Percentiles rank a stretch among this genome's conserved stretches.
phyloP scores from a whole-genome alignment of 2,888 invertebrate species.

The Cosmorhoe ocellata region DNA sequence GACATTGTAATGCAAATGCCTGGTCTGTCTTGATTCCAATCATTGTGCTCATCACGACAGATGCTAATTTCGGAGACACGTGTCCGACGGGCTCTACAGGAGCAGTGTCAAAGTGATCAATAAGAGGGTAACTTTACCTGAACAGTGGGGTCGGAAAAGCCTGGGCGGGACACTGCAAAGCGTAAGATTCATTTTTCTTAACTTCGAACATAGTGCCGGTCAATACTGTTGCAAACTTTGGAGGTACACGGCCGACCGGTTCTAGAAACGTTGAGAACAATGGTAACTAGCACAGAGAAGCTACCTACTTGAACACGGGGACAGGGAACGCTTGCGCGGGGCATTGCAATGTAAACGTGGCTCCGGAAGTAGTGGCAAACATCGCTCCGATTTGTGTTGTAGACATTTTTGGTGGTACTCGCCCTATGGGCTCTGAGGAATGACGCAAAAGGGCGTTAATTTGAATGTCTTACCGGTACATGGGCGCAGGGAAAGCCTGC shows the following conservation, averaged over 20 bases:
- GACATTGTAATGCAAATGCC: constrained; percentile 83
- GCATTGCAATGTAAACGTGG: constrained; percentile 84
- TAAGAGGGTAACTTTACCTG: constrained; percentile 64
- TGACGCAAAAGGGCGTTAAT: constrained; percentile 57
- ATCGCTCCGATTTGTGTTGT: constrained; percentile 78
- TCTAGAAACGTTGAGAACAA: constrained; percentile 53
- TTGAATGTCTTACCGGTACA: constrained; percentile 85
- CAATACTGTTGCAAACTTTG: constrained; percentile 81
- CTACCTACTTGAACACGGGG: constrained; percentile 73
- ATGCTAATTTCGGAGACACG: constrained; percentile 86
- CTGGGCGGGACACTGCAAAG: constrained; percentile 86
- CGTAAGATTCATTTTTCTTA: constrained; percentile 69
- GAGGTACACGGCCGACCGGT: constrained; percentile 72
- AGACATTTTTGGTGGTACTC: constrained; percentile 70
- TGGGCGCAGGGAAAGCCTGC: constrained; percentile 87
- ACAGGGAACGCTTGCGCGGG: constrained; percentile 86
- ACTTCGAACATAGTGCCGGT: constrained; percentile 82
- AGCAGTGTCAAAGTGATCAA: constrained; percentile 35
- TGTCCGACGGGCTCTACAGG: constrained; percentile 86
- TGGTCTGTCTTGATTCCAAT: constrained; percentile 74
- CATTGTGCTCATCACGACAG: constrained; percentile 84
- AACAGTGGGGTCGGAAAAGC: constrained; percentile 82
- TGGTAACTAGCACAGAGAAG: constrained; percentile 42
- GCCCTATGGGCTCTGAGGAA: constrained; percentile 73
- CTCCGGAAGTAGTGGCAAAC: constrained; percentile 79